Evolutionary conservation across 2,797 vertebrate species (phyloP), one percentile per base, ranked within the genome.

Genomic region (Antennarius maculatus): DNA sequence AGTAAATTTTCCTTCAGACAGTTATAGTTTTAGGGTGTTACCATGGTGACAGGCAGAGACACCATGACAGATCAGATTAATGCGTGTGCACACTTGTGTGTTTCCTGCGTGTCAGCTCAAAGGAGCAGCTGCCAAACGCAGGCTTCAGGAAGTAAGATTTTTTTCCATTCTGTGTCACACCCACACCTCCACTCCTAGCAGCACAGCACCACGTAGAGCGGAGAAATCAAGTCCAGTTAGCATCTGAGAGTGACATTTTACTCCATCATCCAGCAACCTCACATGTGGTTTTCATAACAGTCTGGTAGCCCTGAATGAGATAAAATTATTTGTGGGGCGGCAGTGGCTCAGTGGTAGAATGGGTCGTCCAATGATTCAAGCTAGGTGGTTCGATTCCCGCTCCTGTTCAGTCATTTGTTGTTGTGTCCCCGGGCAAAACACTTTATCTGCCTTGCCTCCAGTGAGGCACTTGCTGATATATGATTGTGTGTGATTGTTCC

Each of bases 21-120:
- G 78, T 77, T 81, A 87, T 86, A 84, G 87, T 83, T 89, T 88
- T 84, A 74, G 77, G 82, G 63, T 54, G 91, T 92, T 91, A 82
- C 92, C 87, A 91, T 93, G 86, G 90, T 79, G 89, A 93, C 87
- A 64, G 75, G 69, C 72, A 53, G 64, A 74, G 76, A 81, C 75
- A 81, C 67, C 43, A 74, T 91, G 84, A 83, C 86, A 84, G 71
- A 76, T 17, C 56, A 86, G 78, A 88, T 69, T 80, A 78, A 84
- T 79, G 31, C 59, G 48, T 60, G 66, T 77, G 66, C 50, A 45
- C 45, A 51, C 57, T 39, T 56, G 52, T 58, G 41, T 74, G 71
- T 57, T 68, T 83, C 49, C 68, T 74, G 60, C 18, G 52, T 41
- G 46, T 61, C 57, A 76, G 73, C 61, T 79, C 69, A 80, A 74